Conservation (phyloP, 2,113 vertebrate genomes). For the Neotragus moschatus region DNA sequence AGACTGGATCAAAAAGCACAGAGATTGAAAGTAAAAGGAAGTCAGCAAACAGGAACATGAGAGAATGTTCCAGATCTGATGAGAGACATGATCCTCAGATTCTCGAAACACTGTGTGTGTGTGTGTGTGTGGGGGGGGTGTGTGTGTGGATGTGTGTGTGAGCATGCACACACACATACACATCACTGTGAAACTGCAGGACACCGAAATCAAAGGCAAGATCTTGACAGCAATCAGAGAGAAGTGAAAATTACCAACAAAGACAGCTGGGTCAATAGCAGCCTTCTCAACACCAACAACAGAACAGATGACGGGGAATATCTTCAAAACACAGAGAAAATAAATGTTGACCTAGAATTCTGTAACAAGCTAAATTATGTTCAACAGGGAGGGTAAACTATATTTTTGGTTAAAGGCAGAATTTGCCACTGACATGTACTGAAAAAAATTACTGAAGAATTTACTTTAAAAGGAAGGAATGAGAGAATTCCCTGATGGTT, state of each 20-base stretch:
- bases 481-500: not conserved
- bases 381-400: not conserved
- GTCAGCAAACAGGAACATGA: not conserved
- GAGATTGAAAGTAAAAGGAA: not conserved
- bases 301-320: conserved; percentile 5
- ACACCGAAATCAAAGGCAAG: not conserved
- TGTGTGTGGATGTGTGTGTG: no score
- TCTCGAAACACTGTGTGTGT: not conserved
- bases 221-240: not conserved
- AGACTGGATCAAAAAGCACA: not conserved
- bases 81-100: not conserved
- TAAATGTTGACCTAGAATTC: not conserved
- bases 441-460: not conserved
- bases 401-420: not conserved
- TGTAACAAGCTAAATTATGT: not conserved
- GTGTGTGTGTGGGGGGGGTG: not conserved
- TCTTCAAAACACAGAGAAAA: conserved; percentile 19
- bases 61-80: not conserved
- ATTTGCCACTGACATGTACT: not conserved
- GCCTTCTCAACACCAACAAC: not conserved
- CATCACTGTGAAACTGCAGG: not conserved
- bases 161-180: not conserved
- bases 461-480: not conserved
- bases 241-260: not conserved
- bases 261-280: not conserved